Percentiles rank a stretch among this genome's conserved stretches.
These are phyloP conservation scores for Heterohyrax brucei DNA, from an alignment of 2,797 vertebrate genomes.

Conservation along the genomic window DNA sequence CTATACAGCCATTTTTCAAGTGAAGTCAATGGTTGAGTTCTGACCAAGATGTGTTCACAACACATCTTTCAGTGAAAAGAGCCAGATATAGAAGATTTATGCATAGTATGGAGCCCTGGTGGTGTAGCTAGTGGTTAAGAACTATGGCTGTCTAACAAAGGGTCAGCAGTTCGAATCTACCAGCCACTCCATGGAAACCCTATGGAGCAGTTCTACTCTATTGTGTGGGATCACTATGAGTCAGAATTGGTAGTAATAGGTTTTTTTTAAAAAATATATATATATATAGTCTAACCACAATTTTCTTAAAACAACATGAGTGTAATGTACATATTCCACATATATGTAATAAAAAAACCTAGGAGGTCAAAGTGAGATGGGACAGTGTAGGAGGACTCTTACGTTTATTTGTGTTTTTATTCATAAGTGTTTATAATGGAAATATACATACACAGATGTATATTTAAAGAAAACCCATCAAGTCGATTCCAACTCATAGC, in stretches of 20 bases:
- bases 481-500: too few species aligned
- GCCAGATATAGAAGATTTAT: background rate
- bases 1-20: background rate
- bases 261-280: background rate
- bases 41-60: background rate
- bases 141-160: too few species aligned
- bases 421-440: slow-evolving; percentile 1
- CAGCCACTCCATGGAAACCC: too few species aligned
- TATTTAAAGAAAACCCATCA: too few species aligned
- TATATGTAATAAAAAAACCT: background rate
- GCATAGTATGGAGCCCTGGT: background rate
- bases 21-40: background rate
- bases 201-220: too few species aligned
- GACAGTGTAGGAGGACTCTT: background rate
- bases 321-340: background rate
- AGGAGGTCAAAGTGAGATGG: background rate
- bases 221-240: too few species aligned
- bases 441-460: background rate
- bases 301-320: background rate
- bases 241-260: too few species aligned
- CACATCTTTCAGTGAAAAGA: slow-evolving; percentile 14
- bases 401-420: background rate
- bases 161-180: too few species aligned
- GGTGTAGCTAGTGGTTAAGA: too few species aligned
- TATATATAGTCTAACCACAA: background rate